Percentiles rank a stretch among this genome's conserved stretches.
Evolutionary conservation across 2,888 invertebrate species (phyloP).

Genomic region (Zhuqinia jingwanae): DNA sequence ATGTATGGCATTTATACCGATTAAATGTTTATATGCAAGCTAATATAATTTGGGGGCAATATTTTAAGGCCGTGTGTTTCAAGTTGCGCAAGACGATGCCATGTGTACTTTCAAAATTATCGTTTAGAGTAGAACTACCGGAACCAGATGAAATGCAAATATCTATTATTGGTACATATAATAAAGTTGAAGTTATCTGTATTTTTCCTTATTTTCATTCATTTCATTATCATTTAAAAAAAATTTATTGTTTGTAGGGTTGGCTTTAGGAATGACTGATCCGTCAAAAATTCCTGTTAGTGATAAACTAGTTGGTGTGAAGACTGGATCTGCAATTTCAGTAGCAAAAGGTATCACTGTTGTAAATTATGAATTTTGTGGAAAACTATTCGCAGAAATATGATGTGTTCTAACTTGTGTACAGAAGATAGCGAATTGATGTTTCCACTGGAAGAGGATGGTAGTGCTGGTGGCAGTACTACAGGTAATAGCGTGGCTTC

Average conservation of each 20-base stretch:
- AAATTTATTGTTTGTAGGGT: no score
- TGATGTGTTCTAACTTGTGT: no score
- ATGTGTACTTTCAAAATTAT: constrained; percentile 90
- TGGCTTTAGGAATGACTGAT: constrained; percentile 70
- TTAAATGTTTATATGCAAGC: no score
- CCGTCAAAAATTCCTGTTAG: constrained; percentile 51
- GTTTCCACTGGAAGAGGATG: constrained; percentile 61
- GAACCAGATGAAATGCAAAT: constrained; percentile 89
- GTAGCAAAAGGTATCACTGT: constrained; percentile 59
- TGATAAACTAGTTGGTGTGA: constrained; percentile 41
- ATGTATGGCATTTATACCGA: no score
- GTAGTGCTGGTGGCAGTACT: constrained; percentile 13
- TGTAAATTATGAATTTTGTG: neutral
- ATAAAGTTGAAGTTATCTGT: neutral
- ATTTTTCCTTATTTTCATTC: no score
- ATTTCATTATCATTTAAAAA: no score
- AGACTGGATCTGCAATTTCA: constrained; percentile 43
- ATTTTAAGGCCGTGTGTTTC: constrained; percentile 88
- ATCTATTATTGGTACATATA: constrained; percentile 82
- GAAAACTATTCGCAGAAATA: no score
- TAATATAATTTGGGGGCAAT: neutral
- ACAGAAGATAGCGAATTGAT: constrained; percentile 59
- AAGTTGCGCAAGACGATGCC: constrained; percentile 94
- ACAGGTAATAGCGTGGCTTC: constrained; percentile 10
- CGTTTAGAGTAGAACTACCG: constrained; percentile 92